Evolutionary conservation across 2,797 vertebrate species (phyloP).

Genomic region (Molossus alvarezi): DNA sequence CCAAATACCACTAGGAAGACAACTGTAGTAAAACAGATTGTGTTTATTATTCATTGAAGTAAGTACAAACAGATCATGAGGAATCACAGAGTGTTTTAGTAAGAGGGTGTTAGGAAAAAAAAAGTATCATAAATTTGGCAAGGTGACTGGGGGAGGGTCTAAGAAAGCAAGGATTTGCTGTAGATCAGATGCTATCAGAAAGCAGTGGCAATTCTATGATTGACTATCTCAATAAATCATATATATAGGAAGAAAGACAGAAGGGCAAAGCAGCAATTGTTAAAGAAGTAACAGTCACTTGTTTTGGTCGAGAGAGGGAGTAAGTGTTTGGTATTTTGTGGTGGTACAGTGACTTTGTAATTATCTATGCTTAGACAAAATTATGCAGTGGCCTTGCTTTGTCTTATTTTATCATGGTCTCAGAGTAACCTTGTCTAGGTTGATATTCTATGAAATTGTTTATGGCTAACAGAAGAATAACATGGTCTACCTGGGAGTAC

Average conservation of each 20-base stretch:
- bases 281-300: neutral
- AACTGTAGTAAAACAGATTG: neutral
- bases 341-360: neutral
- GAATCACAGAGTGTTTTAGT: neutral
- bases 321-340: constrained; percentile 10
- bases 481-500: neutral
- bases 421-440: neutral
- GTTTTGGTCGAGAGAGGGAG: neutral
- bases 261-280: neutral
- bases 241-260: neutral
- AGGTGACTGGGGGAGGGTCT: neutral
- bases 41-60: constrained; percentile 13
- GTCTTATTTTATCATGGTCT: neutral
- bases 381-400: constrained; percentile 15
- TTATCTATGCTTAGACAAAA: neutral
- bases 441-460: constrained; percentile 7
- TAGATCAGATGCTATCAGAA: neutral
- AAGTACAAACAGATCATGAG: neutral
- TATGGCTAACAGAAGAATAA: neutral
- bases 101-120: neutral
- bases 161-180: neutral
- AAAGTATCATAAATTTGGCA: neutral
- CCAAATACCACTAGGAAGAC: neutral
- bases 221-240: neutral
- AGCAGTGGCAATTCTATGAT: neutral